phyloP scores from a whole-genome alignment of 2,113 vertebrate genomes.

The Sinocyclocheilus maitianheensis region DNA sequence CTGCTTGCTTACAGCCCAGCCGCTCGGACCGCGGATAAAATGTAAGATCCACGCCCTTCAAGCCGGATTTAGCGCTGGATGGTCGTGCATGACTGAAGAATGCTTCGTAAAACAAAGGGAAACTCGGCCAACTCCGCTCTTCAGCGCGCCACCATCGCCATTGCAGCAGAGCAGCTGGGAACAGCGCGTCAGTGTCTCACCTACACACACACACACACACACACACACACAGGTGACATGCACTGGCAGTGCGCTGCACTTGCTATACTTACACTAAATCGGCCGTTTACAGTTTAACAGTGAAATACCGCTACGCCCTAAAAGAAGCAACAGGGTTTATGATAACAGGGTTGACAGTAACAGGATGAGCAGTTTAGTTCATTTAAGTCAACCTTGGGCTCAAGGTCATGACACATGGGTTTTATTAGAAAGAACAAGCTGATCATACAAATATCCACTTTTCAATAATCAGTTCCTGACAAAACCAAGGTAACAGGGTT shows the following conservation, averaged over 20 bases:
- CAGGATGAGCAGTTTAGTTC: not conserved
- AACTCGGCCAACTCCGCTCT: slow-evolving; percentile 65
- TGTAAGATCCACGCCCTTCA: not conserved
- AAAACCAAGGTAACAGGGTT: not conserved
- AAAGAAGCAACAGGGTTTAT: not conserved
- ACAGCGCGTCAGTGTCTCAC: not conserved
- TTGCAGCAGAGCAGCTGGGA: slow-evolving; percentile 74
- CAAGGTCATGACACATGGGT: not conserved
- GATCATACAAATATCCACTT: not conserved
- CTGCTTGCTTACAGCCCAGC: not conserved
- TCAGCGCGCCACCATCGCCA: slow-evolving; percentile 72
- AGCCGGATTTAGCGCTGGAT: not conserved
- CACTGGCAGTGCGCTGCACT: not conserved
- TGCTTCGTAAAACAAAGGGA: slow-evolving; percentile 5
- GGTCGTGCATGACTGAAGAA: not conserved
- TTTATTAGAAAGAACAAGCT: not conserved
- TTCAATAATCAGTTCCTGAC: not conserved
- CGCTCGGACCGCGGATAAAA: not conserved
- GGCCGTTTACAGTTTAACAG: not conserved
- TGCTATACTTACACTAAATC: not conserved
- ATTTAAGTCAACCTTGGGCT: not conserved
- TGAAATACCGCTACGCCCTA: no score
- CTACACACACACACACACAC: not conserved
- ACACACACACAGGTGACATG: not conserved
- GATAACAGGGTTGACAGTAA: not conserved